Evolutionary conservation across 1,140 invertebrate genomes (phyloP), one percentile per base, ranked within the genome.

Genomic region (Drosophila funebris): DNA sequence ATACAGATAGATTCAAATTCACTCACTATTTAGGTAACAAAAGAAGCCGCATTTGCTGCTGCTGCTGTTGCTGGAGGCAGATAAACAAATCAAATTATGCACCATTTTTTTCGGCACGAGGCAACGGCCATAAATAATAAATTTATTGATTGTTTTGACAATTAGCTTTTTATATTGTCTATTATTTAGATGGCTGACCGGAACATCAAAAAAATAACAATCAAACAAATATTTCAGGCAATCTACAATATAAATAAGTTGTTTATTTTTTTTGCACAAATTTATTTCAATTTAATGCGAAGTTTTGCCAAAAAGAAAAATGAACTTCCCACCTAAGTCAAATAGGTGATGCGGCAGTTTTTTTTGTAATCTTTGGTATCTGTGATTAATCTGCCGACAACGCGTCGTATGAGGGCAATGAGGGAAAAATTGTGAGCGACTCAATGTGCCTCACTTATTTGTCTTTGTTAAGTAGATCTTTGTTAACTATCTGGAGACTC

Each of bases 81-180:
- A 85, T 80, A 78, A 70, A 62, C 77, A 72, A 78, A 71, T 71
- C 48, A 61, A 78, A 75, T 87, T 72, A 78, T 72, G 78, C 82
- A 79, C 37, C 78, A 78, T 87, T 85, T 77, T 66, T 27, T 72
- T 58, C 31, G 74, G 68, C 64, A 81, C 62, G 61, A 68, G 76
- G 63, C 76, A 60, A 39, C 29, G 76, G 56, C 64, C 77, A 87
- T 85, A 81, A 85, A 85, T n/a, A 56, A 33, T 33, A 62, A 78
- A 80, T 87, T 87, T 85, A 85, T 85, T 76, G 82, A 85, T 87
- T 85, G 82, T 82, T 82, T 81, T 85, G 78, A 87, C 82, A 85
- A 85, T 82, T 87, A 85, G 76, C 58, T 82, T 85, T 81, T 82
- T 78, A 80, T 84, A 85, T 60, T 75, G 61, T 66, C 50, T 71